Conservation (phyloP, 2,113 vertebrate genomes). For the Diadophis punctatus region DNA sequence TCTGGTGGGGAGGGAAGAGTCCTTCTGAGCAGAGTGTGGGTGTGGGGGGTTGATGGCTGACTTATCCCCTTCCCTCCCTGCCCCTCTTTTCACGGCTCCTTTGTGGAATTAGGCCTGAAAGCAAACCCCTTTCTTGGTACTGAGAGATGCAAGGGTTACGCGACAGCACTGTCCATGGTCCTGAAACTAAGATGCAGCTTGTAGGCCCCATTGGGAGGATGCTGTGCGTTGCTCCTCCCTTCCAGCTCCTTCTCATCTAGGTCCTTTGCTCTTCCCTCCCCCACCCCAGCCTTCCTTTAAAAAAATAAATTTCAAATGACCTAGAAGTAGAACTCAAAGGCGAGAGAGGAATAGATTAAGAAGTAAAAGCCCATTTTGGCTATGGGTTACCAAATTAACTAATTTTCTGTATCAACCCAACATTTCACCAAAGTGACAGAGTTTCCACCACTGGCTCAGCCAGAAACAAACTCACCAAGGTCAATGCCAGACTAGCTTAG, state of each 20-base stretch:
- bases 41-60: background rate
- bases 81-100: background rate
- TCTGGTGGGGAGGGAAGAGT: background rate
- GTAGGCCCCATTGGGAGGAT: background rate
- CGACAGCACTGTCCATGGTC: background rate
- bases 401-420: background rate
- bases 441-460: background rate
- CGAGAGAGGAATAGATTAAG: background rate
- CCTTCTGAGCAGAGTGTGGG: background rate
- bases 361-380: background rate
- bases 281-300: background rate
- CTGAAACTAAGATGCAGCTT: background rate
- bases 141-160: background rate
- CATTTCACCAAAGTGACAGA: background rate
- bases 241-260: background rate
- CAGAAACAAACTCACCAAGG: background rate
- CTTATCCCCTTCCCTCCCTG: background rate
- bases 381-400: background rate
- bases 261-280: background rate
- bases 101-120: background rate
- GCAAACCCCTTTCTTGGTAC: background rate
- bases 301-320: background rate
- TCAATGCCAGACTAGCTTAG: background rate
- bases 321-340: background rate
- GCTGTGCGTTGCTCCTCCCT: accelerated